Base-by-base conservation (phyloP, 1,140 invertebrate species). In the Stegodyphus mimosarum region DNA sequence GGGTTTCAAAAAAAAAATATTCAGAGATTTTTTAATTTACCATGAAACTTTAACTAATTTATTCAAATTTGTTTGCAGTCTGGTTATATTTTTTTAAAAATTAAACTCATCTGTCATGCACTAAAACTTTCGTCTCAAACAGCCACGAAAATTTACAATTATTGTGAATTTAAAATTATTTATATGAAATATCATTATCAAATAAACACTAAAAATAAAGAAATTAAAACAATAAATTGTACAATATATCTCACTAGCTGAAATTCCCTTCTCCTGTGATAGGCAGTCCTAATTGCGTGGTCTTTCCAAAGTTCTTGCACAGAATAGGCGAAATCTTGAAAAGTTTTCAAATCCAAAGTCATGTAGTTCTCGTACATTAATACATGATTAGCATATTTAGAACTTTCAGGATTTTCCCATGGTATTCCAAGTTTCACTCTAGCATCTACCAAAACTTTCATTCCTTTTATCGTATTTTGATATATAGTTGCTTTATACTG, bases 401-500 rank as follows among this genome's bases (percentile, higher is more conserved):
- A 92, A 91, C 96, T 95, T 84, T 93, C 93, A 53, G 93, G 92
- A 89, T 96, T 94, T 89, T 95, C 95, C 97, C 97, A 99, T 69
- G 96, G 94, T 89, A 99, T 98, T 83, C 93, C 93, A 11, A 99
- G 92, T 91, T 99, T 99, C 88, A 96, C 94, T 86, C 97, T 92
- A 72, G 98, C 98, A 92, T 99, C 97, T 80, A 99, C 95, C 87
- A 99, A 92, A 66, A 99, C 97, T 90, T 97, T 95, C 94, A 98
- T 97, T 87, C 97, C 97, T 91, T 95, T 95, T 86, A 98, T 93
- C 89, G 98, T 95, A 91, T 98, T 98, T 91, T 96, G 95, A 91
- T 97, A 98, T 91, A 98, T 96, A 87, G 96, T 94, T 90, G 94
- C 93, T 91, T 90, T 95, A 90, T 95, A 98, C 89, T 98, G 96